Percentiles rank a stretch among this genome's conserved stretches.
Conservation (phyloP, 2,888 invertebrate genomes). For the Pterostichus madidus region DNA sequence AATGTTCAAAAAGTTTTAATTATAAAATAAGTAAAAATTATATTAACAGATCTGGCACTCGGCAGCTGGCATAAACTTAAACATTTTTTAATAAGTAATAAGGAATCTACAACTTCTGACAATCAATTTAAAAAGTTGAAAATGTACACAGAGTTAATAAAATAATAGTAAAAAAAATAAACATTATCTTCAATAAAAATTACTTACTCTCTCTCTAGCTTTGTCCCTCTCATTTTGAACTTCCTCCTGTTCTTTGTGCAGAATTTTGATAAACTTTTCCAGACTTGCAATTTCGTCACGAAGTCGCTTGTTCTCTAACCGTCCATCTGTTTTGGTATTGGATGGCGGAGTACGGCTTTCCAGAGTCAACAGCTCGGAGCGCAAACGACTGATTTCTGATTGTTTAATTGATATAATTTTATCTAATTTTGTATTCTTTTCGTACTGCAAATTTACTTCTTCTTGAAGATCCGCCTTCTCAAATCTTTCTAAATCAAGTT, state of each 20-base stretch:
- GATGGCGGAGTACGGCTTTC: constrained; percentile 71
- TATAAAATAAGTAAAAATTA: too few species aligned
- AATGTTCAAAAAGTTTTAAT: too few species aligned
- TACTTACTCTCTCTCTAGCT: constrained; percentile 75
- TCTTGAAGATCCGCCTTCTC: constrained; percentile 83
- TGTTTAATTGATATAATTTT: constrained; percentile 75
- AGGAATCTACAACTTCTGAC: too few species aligned
- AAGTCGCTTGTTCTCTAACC: constrained; percentile 74
- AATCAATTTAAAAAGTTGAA: too few species aligned
- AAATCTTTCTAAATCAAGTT: constrained; percentile 82
- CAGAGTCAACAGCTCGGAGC: constrained; percentile 73
- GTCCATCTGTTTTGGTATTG: constrained; percentile 55
- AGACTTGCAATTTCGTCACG: constrained; percentile 79
- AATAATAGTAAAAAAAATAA: too few species aligned
- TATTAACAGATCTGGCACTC: too few species aligned
- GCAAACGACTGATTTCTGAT: constrained; percentile 75
- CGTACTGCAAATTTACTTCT: constrained; percentile 79
- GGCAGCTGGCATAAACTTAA: too few species aligned
- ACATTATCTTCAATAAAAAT: background rate
- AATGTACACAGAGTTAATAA: too few species aligned
- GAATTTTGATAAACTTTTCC: constrained; percentile 78
- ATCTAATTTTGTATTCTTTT: constrained; percentile 79
- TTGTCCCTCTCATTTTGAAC: constrained; percentile 79
- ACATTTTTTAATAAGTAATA: too few species aligned
- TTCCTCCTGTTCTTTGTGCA: constrained; percentile 79